phyloP scores from a whole-genome alignment of 2,797 vertebrate species.

The Alcedo atthis region DNA sequence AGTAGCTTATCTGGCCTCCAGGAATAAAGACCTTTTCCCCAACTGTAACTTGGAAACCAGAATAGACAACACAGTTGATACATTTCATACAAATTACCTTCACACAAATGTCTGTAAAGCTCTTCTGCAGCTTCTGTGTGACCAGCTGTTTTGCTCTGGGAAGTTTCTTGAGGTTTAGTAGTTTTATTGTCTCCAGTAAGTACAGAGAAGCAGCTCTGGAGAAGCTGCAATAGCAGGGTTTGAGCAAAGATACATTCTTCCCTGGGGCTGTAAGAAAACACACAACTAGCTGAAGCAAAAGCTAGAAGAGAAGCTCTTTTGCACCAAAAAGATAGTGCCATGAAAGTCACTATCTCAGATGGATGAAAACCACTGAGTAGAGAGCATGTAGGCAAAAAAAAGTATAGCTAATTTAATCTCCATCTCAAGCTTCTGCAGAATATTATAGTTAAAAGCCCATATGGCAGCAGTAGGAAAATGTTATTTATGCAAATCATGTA shows the following conservation, averaged over 20 bases:
- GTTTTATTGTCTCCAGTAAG: slow-evolving; percentile 80
- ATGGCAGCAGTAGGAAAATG: background rate
- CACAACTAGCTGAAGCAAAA: background rate
- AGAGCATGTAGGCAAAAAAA: background rate
- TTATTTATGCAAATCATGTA: slow-evolving; percentile 10
- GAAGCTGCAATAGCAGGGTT: slow-evolving; percentile 89
- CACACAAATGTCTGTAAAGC: slow-evolving; percentile 90
- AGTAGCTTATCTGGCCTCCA: background rate
- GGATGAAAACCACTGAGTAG: background rate
- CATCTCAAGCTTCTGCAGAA: background rate
- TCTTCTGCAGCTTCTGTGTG: slow-evolving; percentile 82
- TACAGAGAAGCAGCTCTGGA: slow-evolving; percentile 93
- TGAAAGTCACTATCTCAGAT: background rate
- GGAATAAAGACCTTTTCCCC: background rate
- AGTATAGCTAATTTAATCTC: background rate
- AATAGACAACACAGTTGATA: background rate
- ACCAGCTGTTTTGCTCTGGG: slow-evolving; percentile 54
- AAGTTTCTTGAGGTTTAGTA: slow-evolving; percentile 50
- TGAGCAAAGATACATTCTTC: slow-evolving; percentile 90
- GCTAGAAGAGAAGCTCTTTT: background rate
- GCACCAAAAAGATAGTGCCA: background rate
- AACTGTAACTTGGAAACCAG: background rate
- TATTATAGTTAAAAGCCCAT: background rate
- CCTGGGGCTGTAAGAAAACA: slow-evolving; percentile 65
- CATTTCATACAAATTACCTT: slow-evolving; percentile 76